Evolutionary conservation across 2,888 invertebrate genomes (phyloP).

Genomic region (Tachina grossa): DNA sequence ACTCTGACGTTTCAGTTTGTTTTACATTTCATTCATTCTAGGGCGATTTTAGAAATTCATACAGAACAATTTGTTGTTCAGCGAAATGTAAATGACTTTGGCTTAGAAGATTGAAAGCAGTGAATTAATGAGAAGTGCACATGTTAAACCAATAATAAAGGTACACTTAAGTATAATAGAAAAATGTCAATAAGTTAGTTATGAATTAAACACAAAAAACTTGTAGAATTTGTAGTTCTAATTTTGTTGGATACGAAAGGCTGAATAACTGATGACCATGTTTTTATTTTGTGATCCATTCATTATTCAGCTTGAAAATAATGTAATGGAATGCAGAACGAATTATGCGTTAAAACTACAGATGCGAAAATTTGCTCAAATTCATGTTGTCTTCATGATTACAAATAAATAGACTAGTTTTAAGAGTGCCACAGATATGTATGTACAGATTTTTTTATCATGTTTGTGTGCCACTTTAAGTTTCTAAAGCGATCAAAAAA

Average conservation of each 20-base stretch:
- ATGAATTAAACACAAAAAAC: neutral
- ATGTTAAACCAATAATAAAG: neutral
- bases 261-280: neutral
- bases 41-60: neutral
- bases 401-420: too few relatives aligned
- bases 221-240: neutral
- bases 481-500: too few relatives aligned
- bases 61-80: neutral
- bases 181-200: neutral
- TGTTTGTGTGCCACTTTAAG: too few relatives aligned
- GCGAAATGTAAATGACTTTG: slow-evolving; percentile 4
- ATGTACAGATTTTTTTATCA: too few relatives aligned
- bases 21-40: neutral
- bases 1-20: neutral
- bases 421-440: too few relatives aligned
- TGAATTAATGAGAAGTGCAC: slow-evolving; percentile 13
- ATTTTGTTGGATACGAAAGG: neutral
- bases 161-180: neutral
- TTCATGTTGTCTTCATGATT: too few relatives aligned
- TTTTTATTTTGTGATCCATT: neutral
- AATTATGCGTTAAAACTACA: too few relatives aligned
- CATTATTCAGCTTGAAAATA: too few relatives aligned
- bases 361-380: too few relatives aligned
- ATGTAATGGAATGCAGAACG: too few relatives aligned
- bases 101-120: neutral